Evolutionary conservation across 2,888 invertebrate genomes (phyloP), one percentile per base, ranked within the genome.

Genomic region (Junonia oenone): DNA sequence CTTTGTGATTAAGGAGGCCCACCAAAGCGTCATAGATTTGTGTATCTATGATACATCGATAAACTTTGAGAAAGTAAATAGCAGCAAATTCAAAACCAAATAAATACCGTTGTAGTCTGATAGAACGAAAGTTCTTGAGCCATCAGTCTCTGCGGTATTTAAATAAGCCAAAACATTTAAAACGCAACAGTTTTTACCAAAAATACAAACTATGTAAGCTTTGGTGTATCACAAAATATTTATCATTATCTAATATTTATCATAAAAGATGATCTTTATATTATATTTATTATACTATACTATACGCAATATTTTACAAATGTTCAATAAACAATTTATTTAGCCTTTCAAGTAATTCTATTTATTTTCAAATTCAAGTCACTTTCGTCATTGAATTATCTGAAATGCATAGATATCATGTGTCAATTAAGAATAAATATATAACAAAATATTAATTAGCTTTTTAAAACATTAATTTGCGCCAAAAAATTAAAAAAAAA

Each of bases 41-140:
- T 54, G 63, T 51, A 45, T 43, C 45, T 55, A 49, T 46, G 22
- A 48, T 48, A 45, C 17, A 49, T 45, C 17, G 54, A 58, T 17
- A 1, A 11, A 4, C 38, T 33, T 43, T 46, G 35, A 47, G 26
- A 38, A 40, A 51, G 22, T 27, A 8, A 65, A 64, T 64, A 66
- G 45, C 38, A 51, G 43, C 54, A 54, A 54, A 17, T 5, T 33
- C 50, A 59, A 64, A 68, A 48, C 59, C 58, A 59, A 71, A 75
- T 81, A 84, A 85, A 87, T 73, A 83, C 83, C 78, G 71, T 68
- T 68, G 65, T 68, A 72, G 81, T 80, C 87, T 87, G 87, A 80
- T 81, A 81, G 87, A 87, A 86, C 85, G 49, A 60, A 26, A 53
- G 87, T 87, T 88, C 88, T 84, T 86, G 89, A 89, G 88, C 90